Conservation (phyloP, 2,797 vertebrate species). For the Martes flavigula region DNA sequence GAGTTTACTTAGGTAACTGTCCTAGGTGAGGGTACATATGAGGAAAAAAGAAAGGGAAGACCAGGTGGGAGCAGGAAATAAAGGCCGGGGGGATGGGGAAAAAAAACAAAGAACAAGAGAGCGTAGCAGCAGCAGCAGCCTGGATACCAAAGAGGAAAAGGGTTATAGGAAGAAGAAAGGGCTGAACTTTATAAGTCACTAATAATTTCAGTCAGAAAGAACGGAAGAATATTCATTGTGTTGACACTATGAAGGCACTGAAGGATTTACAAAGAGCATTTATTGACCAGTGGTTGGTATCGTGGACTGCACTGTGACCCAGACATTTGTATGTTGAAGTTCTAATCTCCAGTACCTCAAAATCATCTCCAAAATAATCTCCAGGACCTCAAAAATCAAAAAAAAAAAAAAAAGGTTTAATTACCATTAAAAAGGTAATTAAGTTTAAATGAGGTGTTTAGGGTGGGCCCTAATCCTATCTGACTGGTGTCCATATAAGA, state of each 20-base stretch:
- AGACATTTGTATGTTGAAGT: neutral
- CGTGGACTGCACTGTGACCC: neutral
- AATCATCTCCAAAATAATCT: neutral
- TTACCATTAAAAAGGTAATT: neutral
- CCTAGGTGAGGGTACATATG: accelerated
- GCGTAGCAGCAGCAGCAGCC: neutral
- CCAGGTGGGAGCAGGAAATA: neutral
- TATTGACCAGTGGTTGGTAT: neutral
- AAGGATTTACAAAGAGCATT: neutral
- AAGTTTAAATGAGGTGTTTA: neutral
- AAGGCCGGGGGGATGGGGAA: neutral
- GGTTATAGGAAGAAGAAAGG: neutral
- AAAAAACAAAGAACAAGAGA: neutral
- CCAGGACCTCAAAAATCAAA: neutral
- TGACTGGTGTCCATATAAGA: neutral
- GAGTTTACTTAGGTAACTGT: neutral
- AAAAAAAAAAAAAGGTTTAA: too few species aligned
- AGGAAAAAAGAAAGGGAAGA: neutral
- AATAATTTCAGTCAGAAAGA: neutral
- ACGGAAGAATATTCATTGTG: neutral
- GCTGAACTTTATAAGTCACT: neutral
- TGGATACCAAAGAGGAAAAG: neutral
- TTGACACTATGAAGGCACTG: neutral
- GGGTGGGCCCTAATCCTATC: neutral
- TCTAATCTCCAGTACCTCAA: neutral